Percentiles rank a stretch among this genome's conserved stretches.
These are phyloP conservation scores for Epizoanthus rinbou DNA, from an alignment of 92 coral and sea anemone genomes.

Conservation along the genomic window DNA sequence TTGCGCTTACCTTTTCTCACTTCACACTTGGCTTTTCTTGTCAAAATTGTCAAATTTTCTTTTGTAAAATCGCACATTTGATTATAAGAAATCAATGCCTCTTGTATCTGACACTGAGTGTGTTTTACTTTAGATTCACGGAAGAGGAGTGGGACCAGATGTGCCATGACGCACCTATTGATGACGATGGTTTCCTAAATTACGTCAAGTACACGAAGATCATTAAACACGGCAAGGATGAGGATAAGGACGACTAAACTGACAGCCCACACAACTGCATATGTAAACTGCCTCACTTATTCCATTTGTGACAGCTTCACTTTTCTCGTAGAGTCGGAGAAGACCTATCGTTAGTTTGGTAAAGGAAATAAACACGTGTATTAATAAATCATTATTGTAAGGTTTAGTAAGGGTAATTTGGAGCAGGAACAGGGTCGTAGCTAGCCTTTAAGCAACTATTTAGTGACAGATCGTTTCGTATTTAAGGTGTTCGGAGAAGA, in stretches of 20 bases:
- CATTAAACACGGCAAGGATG: conserved; percentile 95
- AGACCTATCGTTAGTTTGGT: conserved; percentile 18
- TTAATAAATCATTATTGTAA: not conserved
- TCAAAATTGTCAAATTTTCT: too few species aligned
- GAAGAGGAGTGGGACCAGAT: conserved; percentile 94
- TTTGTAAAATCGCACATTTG: not conserved
- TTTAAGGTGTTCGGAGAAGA: not conserved
- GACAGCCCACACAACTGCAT: not conserved
- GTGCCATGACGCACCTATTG: conserved; percentile 95
- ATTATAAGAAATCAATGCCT: not conserved
- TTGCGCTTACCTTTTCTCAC: too few species aligned
- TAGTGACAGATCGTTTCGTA: not conserved
- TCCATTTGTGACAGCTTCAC: conserved; percentile 26
- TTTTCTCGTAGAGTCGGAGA: conserved; percentile 13
- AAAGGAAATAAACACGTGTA: conserved; percentile 8
- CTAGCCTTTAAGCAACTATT: not conserved
- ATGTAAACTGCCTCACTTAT: conserved; percentile 20
- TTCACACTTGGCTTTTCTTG: too few species aligned
- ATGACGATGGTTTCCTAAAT: conserved; percentile 83
- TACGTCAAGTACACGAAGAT: conserved; percentile 92
- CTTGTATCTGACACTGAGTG: not conserved
- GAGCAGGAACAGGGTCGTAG: conserved; percentile 7
- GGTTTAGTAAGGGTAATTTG: conserved; percentile 18
- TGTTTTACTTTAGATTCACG: conserved; percentile 67
- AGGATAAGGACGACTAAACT: conserved; percentile 55